Evolutionary conservation across 1,140 invertebrate species (phyloP).

Genomic region (Aphaenogaster floridana): DNA sequence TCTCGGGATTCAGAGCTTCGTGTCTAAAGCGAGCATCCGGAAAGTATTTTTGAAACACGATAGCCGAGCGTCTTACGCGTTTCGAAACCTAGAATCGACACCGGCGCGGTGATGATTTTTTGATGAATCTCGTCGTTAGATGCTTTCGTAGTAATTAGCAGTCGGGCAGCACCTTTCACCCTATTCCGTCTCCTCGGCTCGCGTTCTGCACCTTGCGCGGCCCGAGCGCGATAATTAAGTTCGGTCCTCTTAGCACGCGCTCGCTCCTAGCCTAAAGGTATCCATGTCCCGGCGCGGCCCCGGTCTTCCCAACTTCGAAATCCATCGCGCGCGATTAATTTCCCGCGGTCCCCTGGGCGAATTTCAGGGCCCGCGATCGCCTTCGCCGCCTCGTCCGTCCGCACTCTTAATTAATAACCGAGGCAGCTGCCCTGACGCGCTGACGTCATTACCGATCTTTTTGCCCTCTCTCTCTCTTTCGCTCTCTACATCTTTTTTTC

Average conservation of each 20-base stretch:
- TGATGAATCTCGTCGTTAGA: conserved; percentile 80
- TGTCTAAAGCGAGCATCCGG: neutral
- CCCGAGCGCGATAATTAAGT: conserved; percentile 77
- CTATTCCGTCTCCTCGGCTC: conserved; percentile 9
- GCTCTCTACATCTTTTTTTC: conserved; percentile 21
- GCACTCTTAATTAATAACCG: conserved; percentile 85
- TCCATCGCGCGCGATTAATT: conserved; percentile 83
- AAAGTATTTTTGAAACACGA: conserved; percentile 4
- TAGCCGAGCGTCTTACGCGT: neutral
- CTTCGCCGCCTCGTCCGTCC: conserved; percentile 76
- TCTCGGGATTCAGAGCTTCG: neutral
- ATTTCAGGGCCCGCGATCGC: conserved; percentile 76
- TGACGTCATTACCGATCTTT: conserved; percentile 85
- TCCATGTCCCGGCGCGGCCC: conserved; percentile 74
- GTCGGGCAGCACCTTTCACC: conserved; percentile 38
- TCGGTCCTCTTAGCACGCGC: conserved; percentile 71
- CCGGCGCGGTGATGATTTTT: conserved; percentile 77
- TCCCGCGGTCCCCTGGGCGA: conserved; percentile 79
- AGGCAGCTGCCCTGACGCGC: conserved; percentile 80
- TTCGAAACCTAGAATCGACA: conserved; percentile 18
- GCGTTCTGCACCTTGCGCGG: conserved; percentile 26
- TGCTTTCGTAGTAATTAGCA: conserved; percentile 76
- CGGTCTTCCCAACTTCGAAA: conserved; percentile 76
- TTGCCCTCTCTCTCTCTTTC: conserved; percentile 58
- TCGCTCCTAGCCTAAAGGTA: conserved; percentile 79